Conservation (phyloP, 2,113 vertebrate genomes). For the Oncorhynchus clarkii region DNA sequence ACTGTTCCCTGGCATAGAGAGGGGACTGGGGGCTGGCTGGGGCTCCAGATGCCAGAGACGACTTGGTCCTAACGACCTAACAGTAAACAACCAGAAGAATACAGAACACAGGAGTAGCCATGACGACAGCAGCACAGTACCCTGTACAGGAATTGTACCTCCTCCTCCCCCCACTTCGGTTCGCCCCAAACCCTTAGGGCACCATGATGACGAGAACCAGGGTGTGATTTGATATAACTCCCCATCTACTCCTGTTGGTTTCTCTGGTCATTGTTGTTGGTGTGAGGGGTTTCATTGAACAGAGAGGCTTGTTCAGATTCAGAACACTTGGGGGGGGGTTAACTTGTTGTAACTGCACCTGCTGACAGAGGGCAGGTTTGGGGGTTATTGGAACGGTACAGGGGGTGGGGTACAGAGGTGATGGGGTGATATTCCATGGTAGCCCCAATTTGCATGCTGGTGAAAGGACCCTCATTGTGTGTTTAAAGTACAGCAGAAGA, state of each 20-base stretch:
- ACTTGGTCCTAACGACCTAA: no score
- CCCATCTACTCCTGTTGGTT: not conserved
- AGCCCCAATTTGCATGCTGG: not conserved
- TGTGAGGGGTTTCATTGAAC: not conserved
- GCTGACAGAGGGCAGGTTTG: conserved; percentile 3
- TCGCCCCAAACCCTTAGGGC: not conserved
- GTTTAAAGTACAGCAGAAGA: not conserved
- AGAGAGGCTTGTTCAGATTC: not conserved
- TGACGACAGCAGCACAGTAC: conserved; percentile 9
- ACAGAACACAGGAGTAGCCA: not conserved
- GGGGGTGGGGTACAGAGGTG: not conserved
- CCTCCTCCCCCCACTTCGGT: not conserved
- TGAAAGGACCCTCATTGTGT: not conserved
- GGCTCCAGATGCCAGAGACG: no score
- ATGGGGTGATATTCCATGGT: not conserved
- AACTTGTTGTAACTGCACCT: conserved; percentile 40
- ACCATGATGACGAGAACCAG: not conserved
- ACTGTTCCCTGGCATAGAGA: not conserved
- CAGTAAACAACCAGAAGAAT: no score
- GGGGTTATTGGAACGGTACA: not conserved
- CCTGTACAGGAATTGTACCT: not conserved
- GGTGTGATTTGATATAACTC: not conserved
- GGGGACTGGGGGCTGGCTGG: not conserved
- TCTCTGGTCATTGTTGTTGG: not conserved
- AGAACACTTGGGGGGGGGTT: not conserved